Evolutionary conservation across 2,113 vertebrate species (phyloP).

Genomic region (Protobothrops mucrosquamatus): DNA sequence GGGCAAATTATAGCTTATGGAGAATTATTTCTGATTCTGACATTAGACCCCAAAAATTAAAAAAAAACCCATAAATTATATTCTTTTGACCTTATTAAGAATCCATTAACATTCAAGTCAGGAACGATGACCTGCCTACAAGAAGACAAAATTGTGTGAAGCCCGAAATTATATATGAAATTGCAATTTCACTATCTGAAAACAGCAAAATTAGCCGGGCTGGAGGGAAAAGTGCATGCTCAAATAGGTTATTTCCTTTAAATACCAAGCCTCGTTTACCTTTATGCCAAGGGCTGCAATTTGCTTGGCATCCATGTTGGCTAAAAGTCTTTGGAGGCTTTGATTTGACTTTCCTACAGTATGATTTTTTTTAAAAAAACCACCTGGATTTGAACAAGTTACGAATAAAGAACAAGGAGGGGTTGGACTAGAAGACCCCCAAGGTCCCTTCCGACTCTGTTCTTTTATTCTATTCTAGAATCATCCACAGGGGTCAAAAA

Average conservation of each 20-base stretch:
- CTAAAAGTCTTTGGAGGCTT: background rate
- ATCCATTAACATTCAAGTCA: background rate
- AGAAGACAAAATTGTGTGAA: background rate
- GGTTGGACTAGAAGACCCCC: too few relatives aligned
- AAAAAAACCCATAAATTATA: background rate
- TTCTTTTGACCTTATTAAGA: slow-evolving; percentile 1
- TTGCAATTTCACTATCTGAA: background rate
- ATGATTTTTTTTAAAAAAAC: background rate
- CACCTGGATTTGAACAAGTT: background rate
- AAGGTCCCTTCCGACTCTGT: too few relatives aligned
- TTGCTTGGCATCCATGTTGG: background rate
- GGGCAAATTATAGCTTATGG: background rate
- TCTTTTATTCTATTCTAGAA: background rate
- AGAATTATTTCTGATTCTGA: background rate
- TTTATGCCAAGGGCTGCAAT: background rate
- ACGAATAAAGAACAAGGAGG: background rate
- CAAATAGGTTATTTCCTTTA: background rate
- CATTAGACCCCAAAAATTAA: background rate
- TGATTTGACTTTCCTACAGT: background rate
- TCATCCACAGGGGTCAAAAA: background rate
- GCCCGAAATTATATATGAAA: background rate
- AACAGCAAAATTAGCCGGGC: background rate
- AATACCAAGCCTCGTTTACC: accelerated
- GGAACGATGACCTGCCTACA: background rate
- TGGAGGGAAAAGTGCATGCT: background rate